Evolutionary conservation across 2,113 vertebrate genomes (phyloP).

Genomic region (Tetrao urogallus): DNA sequence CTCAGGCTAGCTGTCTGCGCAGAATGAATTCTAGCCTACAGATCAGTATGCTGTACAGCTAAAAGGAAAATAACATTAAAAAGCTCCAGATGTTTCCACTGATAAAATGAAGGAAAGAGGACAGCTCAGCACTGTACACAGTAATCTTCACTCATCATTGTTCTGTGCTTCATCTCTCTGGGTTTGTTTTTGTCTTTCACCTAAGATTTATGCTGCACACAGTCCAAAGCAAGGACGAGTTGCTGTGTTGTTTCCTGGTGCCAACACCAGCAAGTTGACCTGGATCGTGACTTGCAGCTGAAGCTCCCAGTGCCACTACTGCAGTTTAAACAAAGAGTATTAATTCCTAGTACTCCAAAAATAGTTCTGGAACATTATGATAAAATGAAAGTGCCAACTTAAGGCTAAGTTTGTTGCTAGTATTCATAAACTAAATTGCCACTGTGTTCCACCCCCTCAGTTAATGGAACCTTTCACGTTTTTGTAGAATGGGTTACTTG

Average conservation of each 20-base stretch:
- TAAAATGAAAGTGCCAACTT: background rate
- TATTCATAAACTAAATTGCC: background rate
- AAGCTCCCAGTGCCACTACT: background rate
- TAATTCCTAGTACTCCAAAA: constrained; percentile 13
- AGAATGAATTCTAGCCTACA: background rate
- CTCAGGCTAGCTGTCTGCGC: background rate
- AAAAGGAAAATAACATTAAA: constrained; percentile 37
- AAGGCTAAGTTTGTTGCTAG: background rate
- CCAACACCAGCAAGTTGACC: background rate
- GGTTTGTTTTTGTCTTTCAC: background rate
- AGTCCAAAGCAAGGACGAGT: background rate
- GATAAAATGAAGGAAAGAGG: constrained; percentile 15
- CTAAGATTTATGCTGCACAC: background rate
- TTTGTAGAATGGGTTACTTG: background rate
- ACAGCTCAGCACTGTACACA: background rate
- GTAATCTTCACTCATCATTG: background rate
- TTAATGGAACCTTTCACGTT: background rate
- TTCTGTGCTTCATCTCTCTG: background rate
- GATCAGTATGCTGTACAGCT: constrained; percentile 10
- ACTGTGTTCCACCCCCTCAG: background rate
- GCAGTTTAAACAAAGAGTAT: background rate
- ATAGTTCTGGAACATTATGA: background rate
- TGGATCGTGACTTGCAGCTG: background rate
- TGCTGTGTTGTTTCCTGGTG: background rate
- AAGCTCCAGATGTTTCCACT: constrained; percentile 47